phyloP scores from a whole-genome alignment of 1,140 invertebrate species.

The Drosophila mojavensis region DNA sequence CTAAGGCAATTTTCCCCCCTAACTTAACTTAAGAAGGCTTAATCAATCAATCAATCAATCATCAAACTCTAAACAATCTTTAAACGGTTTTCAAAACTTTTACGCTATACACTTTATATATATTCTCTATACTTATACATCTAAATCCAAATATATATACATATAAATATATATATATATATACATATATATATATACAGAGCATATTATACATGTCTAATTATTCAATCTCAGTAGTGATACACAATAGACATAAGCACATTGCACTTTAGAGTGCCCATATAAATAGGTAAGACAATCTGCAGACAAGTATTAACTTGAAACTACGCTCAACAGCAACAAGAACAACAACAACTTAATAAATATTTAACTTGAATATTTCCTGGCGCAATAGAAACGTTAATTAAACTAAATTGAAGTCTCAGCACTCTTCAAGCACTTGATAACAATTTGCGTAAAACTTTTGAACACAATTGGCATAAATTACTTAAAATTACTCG shows the following conservation, averaged over 20 bases:
- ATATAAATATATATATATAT: slow-evolving; percentile 5
- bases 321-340: slow-evolving; percentile 48
- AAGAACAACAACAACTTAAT: slow-evolving; percentile 30
- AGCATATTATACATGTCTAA: slow-evolving; percentile 50
- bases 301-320: slow-evolving; percentile 18
- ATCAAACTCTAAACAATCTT: slow-evolving; percentile 73
- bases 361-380: slow-evolving; percentile 14
- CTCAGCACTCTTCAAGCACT: slow-evolving; percentile 9
- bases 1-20: slow-evolving; percentile 52
- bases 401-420: not conserved
- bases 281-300: slow-evolving; percentile 42
- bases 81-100: slow-evolving; percentile 76
- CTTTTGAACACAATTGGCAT: slow-evolving; percentile 70
- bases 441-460: slow-evolving; percentile 77
- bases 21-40: slow-evolving; percentile 46
- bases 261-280: slow-evolving; percentile 29
- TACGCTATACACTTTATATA: slow-evolving; percentile 43
- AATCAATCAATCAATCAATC: slow-evolving; percentile 70
- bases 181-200: too few relatives aligned
- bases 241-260: slow-evolving; percentile 37
- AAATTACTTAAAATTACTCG: slow-evolving; percentile 40
- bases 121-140: slow-evolving; percentile 37
- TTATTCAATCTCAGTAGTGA: slow-evolving; percentile 62
- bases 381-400: slow-evolving; percentile 22
- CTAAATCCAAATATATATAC: slow-evolving; percentile 15